phyloP scores from a whole-genome alignment of 1,140 invertebrate genomes.

The Hyles vespertilio region DNA sequence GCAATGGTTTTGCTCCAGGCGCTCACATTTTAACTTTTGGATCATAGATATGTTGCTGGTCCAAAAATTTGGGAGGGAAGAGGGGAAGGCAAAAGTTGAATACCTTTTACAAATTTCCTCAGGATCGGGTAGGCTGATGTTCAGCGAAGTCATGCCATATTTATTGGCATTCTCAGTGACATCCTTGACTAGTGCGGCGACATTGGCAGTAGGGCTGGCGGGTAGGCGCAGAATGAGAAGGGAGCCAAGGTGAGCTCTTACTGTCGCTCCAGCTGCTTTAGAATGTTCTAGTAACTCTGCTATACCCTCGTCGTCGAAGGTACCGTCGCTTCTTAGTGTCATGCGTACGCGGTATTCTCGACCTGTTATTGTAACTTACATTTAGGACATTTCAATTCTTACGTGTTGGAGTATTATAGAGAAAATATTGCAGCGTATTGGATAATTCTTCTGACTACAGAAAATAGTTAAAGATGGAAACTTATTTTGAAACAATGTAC shows the following conservation, averaged over 20 bases:
- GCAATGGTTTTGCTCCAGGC: too few species aligned
- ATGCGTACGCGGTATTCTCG: constrained; percentile 53
- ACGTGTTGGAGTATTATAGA: too few species aligned
- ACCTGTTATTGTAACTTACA: constrained; percentile 23
- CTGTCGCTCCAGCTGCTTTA: constrained; percentile 30
- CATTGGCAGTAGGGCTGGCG: constrained; percentile 35
- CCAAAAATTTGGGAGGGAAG: too few species aligned
- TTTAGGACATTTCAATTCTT: too few species aligned
- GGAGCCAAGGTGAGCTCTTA: constrained; percentile 50
- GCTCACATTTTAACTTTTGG: too few species aligned
- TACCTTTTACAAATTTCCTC: constrained; percentile 58
- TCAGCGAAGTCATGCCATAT: constrained; percentile 46
- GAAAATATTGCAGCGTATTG: too few species aligned
- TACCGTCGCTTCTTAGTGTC: constrained; percentile 29
- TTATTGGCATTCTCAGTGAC: constrained; percentile 30
- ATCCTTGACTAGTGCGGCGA: constrained; percentile 41
- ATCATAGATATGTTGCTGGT: too few species aligned
- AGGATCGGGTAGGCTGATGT: constrained; percentile 51
- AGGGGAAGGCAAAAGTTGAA: not conserved
- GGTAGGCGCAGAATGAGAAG: constrained; percentile 49
- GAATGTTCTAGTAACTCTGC: constrained; percentile 30
- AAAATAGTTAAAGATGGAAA: too few species aligned
- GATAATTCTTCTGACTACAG: too few species aligned
- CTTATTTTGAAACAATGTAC: too few species aligned
- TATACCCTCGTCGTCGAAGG: constrained; percentile 22